These are phyloP conservation scores for Ectemnius continuus DNA, from an alignment of 2,888 invertebrate species.

Conservation along the genomic window DNA sequence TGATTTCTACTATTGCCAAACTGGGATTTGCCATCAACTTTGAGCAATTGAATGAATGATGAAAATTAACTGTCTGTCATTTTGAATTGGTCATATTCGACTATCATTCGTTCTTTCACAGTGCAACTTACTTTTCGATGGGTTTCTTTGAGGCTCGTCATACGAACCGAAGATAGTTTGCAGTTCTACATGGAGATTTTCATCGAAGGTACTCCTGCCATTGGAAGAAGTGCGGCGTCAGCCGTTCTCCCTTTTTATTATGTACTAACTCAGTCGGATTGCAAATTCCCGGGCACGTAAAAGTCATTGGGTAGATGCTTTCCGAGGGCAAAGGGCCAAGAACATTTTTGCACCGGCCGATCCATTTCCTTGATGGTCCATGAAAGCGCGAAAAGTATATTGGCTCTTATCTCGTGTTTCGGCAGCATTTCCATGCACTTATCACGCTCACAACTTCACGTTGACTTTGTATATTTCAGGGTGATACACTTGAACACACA, in stretches of 20 bases:
- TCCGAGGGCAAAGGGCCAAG: background rate
- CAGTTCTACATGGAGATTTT: conserved; percentile 45
- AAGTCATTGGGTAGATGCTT: conserved; percentile 31
- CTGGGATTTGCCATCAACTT: too few relatives aligned
- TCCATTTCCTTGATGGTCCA: conserved; percentile 26
- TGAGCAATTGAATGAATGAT: too few relatives aligned
- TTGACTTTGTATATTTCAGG: too few relatives aligned
- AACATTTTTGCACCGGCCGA: conserved; percentile 5
- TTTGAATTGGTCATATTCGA: too few relatives aligned
- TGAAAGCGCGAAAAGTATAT: background rate
- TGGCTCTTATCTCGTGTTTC: conserved; percentile 13
- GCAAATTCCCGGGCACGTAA: conserved; percentile 61
- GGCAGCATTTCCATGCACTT: conserved; percentile 6
- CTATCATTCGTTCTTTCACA: too few relatives aligned
- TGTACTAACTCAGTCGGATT: conserved; percentile 59
- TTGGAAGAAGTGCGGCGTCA: conserved; percentile 46
- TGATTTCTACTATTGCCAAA: too few relatives aligned
- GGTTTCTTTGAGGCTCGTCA: conserved; percentile 19
- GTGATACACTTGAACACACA: too few relatives aligned
- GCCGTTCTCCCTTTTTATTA: conserved; percentile 50
- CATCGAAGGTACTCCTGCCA: conserved; percentile 36
- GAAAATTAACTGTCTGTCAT: too few relatives aligned
- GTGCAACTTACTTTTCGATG: too few relatives aligned
- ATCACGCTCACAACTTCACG: too few relatives aligned
- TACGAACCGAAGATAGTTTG: conserved; percentile 38